Evolutionary conservation across 1,140 invertebrate genomes (phyloP).

Genomic region (Pogonognathellus flavescens): DNA sequence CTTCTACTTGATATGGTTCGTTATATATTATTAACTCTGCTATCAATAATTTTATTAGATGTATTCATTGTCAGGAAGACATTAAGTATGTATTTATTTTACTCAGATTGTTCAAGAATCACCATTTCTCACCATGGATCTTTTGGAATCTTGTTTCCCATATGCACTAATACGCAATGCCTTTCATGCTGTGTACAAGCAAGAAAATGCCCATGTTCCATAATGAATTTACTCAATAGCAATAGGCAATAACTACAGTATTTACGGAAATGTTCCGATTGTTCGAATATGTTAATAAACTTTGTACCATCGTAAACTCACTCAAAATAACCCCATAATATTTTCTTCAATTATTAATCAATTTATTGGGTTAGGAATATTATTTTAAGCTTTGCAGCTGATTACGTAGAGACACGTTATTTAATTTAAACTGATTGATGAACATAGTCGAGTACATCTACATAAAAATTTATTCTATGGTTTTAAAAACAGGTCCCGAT

Average conservation of each 20-base stretch:
- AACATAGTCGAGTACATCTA: no score
- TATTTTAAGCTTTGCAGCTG: no score
- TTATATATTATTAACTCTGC: neutral
- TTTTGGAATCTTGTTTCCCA: conserved; percentile 97
- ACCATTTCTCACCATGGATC: conserved; percentile 97
- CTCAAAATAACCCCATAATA: no score
- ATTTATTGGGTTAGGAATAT: no score
- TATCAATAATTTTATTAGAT: neutral
- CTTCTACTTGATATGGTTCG: conserved; percentile 86
- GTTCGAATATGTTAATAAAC: neutral
- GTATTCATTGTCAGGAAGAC: neutral
- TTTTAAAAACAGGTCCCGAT: neutral
- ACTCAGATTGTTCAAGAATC: conserved; percentile 94
- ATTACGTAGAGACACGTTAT: no score
- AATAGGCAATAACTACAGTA: neutral
- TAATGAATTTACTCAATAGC: neutral
- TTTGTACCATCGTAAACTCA: neutral
- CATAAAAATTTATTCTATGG: neutral
- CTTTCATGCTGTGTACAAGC: conserved; percentile 94
- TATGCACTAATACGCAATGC: conserved; percentile 96
- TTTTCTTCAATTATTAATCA: neutral
- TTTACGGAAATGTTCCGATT: neutral
- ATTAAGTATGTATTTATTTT: neutral
- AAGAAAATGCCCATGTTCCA: conserved; percentile 75
- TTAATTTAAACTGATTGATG: no score